Evolutionary conservation across 2,113 vertebrate species (phyloP).

Genomic region (Ibidorhyncha struthersii): DNA sequence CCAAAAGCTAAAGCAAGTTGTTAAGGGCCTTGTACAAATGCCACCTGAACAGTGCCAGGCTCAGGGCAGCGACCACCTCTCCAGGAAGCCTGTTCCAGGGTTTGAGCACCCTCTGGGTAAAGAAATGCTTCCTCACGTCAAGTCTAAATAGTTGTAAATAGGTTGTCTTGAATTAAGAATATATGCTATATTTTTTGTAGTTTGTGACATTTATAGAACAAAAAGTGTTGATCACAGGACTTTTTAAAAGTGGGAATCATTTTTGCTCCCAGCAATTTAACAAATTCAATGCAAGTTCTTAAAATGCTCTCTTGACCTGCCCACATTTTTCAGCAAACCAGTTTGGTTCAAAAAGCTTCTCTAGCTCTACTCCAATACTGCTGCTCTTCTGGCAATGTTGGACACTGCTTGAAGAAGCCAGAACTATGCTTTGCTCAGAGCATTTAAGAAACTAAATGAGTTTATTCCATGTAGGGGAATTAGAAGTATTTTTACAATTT

Average conservation of each 20-base stretch:
- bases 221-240: neutral
- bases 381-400: neutral
- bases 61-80: neutral
- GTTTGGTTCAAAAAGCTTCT: neutral
- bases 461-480: neutral
- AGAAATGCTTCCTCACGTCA: neutral
- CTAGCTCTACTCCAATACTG: neutral
- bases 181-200: neutral
- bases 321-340: neutral
- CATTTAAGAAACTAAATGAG: neutral
- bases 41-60: neutral
- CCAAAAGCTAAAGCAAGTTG: neutral
- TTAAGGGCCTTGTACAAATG: neutral
- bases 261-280: neutral
- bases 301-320: neutral
- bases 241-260: neutral
- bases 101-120: neutral
- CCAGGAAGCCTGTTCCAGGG: neutral
- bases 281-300: neutral
- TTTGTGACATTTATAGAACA: neutral
- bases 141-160: neutral
- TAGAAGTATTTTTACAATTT: neutral
- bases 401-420: neutral
- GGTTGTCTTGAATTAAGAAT: neutral
- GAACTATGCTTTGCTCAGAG: neutral